These are phyloP conservation scores for Cyanoderma ruficeps DNA, from an alignment of 2,113 vertebrate genomes.

Conservation along the genomic window DNA sequence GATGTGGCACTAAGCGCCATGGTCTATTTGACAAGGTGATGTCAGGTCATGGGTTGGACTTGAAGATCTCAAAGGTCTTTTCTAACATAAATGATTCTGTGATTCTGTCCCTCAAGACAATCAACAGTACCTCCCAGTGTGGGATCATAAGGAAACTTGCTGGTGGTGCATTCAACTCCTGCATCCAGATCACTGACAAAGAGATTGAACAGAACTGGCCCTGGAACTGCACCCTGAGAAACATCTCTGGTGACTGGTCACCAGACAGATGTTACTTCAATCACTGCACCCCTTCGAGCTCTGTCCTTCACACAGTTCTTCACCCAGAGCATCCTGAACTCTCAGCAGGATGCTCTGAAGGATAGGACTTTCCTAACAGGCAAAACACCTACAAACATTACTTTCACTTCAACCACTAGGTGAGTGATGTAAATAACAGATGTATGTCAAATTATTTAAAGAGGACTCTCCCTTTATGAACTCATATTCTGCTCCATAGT, in stretches of 20 bases:
- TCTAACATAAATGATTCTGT: neutral
- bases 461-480: neutral
- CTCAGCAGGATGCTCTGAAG: neutral
- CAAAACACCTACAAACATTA: neutral
- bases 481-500: neutral
- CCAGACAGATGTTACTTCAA: neutral
- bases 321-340: accelerated
- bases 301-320: neutral
- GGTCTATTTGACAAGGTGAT: neutral
- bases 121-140: neutral
- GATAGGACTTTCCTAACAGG: neutral
- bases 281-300: too few relatives aligned
- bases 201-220: neutral
- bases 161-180: neutral
- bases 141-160: neutral
- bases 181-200: neutral
- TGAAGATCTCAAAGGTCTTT: neutral
- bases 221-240: neutral
- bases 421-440: neutral
- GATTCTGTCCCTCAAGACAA: neutral
- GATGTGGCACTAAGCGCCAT: neutral
- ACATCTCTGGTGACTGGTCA: accelerated
- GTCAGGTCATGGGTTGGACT: neutral
- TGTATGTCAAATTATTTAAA: neutral
- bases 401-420: accelerated